These are phyloP conservation scores for Rambutsinella grinnellia DNA, from an alignment of 2,888 invertebrate genomes.

Conservation along the genomic window DNA sequence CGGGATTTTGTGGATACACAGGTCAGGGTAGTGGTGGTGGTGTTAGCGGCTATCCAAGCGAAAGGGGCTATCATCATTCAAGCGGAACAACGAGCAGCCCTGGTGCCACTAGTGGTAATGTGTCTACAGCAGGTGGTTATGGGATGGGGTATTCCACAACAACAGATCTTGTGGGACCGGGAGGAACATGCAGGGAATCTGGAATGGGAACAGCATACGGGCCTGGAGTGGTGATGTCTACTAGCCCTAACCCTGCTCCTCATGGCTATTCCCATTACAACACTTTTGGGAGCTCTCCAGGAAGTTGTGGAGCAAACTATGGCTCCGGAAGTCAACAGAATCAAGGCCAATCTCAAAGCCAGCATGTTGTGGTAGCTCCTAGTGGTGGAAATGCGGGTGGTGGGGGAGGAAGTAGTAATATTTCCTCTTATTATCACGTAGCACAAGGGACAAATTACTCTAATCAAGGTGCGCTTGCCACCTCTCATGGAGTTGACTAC, in stretches of 20 bases:
- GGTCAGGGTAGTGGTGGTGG: slow-evolving; percentile 25
- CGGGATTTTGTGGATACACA: slow-evolving; percentile 47
- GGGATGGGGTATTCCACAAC: slow-evolving; percentile 52
- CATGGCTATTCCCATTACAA: slow-evolving; percentile 51
- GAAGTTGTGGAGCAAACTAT: slow-evolving; percentile 23
- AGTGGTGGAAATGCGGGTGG: slow-evolving; percentile 33
- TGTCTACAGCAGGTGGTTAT: slow-evolving; percentile 43
- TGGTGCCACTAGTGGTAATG: slow-evolving; percentile 32
- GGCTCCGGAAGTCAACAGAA: slow-evolving; percentile 43
- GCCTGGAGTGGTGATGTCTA: slow-evolving; percentile 34
- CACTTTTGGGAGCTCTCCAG: slow-evolving; percentile 46
- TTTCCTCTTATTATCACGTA: slow-evolving; percentile 34
- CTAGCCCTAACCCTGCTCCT: slow-evolving; percentile 28
- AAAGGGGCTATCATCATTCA: slow-evolving; percentile 53
- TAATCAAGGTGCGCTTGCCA: slow-evolving; percentile 36
- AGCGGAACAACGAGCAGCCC: slow-evolving; percentile 34
- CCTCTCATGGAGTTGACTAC: slow-evolving; percentile 16
- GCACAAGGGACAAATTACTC: slow-evolving; percentile 37
- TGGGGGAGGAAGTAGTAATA: slow-evolving; percentile 23
- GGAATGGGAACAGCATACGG: slow-evolving; percentile 37
- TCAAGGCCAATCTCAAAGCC: slow-evolving; percentile 49
- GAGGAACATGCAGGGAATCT: slow-evolving; percentile 47
- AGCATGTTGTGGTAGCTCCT: slow-evolving; percentile 29
- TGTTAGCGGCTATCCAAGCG: slow-evolving; percentile 35
- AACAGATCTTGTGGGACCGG: slow-evolving; percentile 42